Evolutionary conservation across 2,113 vertebrate genomes (phyloP).

Genomic region (Tetrax tetrax): DNA sequence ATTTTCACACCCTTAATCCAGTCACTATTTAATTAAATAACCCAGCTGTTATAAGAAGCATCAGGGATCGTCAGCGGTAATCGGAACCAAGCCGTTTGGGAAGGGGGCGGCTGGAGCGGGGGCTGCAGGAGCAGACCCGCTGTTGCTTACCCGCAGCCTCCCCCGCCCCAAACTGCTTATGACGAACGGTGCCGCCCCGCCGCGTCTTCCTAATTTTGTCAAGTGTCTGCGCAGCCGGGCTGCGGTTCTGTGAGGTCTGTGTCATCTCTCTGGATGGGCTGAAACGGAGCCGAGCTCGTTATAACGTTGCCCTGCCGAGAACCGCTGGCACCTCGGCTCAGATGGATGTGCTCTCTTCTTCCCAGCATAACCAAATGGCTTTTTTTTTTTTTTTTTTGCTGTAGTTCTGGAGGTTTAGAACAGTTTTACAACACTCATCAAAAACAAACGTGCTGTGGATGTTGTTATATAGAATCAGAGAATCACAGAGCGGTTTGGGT

Average conservation of each 20-base stretch:
- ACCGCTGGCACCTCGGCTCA: not conserved
- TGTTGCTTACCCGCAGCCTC: not conserved
- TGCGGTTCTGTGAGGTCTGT: not conserved
- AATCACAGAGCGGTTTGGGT: no score
- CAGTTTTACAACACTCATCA: not conserved
- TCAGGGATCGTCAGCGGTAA: not conserved
- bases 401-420: not conserved
- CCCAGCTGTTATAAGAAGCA: not conserved
- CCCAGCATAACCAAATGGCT: accelerated
- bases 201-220: not conserved
- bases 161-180: not conserved
- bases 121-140: not conserved
- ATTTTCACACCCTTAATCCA: not conserved
- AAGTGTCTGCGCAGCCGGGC: not conserved
- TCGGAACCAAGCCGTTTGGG: not conserved
- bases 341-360: not conserved
- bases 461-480: no score
- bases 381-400: no score
- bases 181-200: not conserved
- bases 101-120: not conserved
- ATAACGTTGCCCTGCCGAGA: not conserved
- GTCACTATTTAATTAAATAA: not conserved
- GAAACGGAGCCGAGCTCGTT: not conserved
- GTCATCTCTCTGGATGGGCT: not conserved
- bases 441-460: accelerated